These are phyloP conservation scores for Odontamblyopus rebecca DNA, from an alignment of 2,797 vertebrate genomes.

Conservation along the genomic window DNA sequence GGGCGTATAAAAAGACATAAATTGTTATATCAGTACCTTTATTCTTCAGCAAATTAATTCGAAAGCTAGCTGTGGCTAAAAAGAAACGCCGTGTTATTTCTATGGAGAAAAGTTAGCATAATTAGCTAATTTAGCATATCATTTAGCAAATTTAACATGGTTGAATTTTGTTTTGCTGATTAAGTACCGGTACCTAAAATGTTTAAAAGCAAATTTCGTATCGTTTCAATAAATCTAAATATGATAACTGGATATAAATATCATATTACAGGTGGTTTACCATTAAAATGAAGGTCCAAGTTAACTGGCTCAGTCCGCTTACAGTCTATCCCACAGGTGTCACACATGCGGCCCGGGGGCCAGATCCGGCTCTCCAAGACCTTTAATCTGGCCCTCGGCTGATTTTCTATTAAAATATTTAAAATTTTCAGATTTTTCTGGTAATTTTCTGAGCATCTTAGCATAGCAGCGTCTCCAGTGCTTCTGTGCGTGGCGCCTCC, in stretches of 20 bases:
- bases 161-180: background rate
- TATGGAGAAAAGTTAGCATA: background rate
- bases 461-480: no score
- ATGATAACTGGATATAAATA: background rate
- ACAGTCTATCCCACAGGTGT: no score
- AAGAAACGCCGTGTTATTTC: background rate
- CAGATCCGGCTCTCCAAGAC: no score
- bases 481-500: no score
- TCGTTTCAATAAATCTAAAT: background rate
- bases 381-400: no score
- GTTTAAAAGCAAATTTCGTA: background rate
- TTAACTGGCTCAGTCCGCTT: background rate
- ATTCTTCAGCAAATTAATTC: no score
- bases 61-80: background rate
- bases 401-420: no score
- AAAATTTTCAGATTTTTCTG: no score
- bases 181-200: background rate
- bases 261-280: background rate
- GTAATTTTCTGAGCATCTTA: no score
- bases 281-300: background rate
- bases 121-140: background rate
- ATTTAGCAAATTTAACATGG: background rate
- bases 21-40: no score
- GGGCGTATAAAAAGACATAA: background rate
- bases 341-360: no score